Evolutionary conservation across 2,113 vertebrate genomes (phyloP).

Genomic region (Thryonomys swinderianus): DNA sequence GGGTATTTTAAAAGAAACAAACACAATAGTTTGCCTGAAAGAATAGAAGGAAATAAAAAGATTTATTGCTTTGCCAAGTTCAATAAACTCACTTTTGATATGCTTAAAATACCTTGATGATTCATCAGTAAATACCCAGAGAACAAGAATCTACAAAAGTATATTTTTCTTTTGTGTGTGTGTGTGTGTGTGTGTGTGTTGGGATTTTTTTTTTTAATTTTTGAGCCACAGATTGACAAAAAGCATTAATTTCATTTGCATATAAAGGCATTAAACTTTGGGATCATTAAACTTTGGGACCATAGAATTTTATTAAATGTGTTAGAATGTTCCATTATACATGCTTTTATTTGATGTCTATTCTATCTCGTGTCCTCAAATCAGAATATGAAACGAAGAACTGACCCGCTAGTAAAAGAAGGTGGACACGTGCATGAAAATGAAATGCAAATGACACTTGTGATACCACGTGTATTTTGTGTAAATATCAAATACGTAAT

Average conservation of each 20-base stretch:
- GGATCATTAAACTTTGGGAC: too few species aligned
- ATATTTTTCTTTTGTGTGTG: background rate
- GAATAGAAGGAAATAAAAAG: conserved; percentile 11
- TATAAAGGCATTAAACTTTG: background rate
- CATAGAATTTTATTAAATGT: background rate
- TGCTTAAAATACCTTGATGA: conserved; percentile 14
- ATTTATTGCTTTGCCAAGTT: conserved; percentile 26
- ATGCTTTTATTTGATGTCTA: background rate
- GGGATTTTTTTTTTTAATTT: background rate
- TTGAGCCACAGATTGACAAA: background rate
- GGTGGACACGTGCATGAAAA: background rate
- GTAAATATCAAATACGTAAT: background rate
- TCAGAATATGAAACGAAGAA: background rate
- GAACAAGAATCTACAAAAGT: conserved; percentile 8
- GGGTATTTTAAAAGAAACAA: conserved; percentile 42
- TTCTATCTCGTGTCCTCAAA: background rate
- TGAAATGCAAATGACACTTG: background rate
- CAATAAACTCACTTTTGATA: conserved; percentile 37
- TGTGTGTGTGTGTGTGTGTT: background rate
- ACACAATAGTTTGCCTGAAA: background rate
- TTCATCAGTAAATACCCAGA: background rate
- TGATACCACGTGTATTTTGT: background rate
- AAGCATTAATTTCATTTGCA: background rate
- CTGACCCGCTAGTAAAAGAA: background rate
- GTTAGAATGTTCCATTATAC: background rate